Evolutionary conservation across 2,113 vertebrate genomes (phyloP).

Genomic region (Pedetes capensis): DNA sequence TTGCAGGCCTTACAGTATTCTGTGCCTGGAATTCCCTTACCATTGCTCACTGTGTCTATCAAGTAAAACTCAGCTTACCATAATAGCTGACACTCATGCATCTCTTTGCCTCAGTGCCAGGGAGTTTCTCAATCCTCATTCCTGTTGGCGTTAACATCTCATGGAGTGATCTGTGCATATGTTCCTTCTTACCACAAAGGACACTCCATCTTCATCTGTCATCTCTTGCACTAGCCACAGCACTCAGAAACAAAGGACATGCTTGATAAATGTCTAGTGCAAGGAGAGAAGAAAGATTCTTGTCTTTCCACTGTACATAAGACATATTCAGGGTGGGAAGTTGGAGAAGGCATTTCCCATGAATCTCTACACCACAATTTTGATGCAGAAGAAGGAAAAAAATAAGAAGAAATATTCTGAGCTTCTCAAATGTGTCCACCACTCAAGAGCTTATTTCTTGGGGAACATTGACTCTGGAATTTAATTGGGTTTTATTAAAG

Average conservation of each 20-base stretch:
- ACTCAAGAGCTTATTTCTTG: neutral
- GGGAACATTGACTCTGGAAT: neutral
- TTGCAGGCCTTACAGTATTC: neutral
- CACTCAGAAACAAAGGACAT: neutral
- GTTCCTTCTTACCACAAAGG: neutral
- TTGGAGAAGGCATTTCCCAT: neutral
- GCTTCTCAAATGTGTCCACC: neutral
- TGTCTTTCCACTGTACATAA: neutral
- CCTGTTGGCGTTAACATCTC: fast-evolving
- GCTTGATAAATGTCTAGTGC: neutral
- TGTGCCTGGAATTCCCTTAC: neutral
- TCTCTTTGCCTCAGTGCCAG: neutral
- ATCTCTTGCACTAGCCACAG: neutral
- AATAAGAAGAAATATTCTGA: neutral
- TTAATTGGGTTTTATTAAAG: constrained; percentile 37
- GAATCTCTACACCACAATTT: neutral
- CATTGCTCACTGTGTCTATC: too few species aligned
- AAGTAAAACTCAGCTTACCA: neutral
- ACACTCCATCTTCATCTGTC: fast-evolving
- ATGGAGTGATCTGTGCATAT: neutral
- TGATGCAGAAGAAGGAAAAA: neutral
- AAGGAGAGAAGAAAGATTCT: neutral
- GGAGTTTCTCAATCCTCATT: neutral
- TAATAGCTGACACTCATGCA: neutral
- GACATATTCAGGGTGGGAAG: fast-evolving